Base-by-base conservation (phyloP, 2,888 invertebrate genomes). In the Anthophora plumipes region DNA sequence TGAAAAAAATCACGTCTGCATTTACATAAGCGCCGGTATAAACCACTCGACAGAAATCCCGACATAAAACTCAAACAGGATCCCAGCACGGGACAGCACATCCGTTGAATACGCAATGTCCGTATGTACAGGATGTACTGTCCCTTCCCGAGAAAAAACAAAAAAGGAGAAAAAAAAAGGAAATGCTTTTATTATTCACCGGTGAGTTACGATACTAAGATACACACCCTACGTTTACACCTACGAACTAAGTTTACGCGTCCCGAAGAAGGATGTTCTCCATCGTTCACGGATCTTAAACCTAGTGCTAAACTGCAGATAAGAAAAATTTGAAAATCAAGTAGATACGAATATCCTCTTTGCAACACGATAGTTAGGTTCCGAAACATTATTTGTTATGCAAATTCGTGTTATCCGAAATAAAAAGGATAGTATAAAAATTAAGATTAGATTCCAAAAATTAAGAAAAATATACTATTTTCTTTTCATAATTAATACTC, bases 11-110 rank as follows among this genome's bases (percentile, higher is more conserved):
- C 93, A 93, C 92, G 93, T 93, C 92, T 89, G 90, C 91, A 93
- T 93, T 93, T 92, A 92, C 93, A 93, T 93, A 93, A 93, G 92
- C 93, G 92, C 90, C 91, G 92, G 92, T 91, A 93, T 93, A 93
- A 93, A 93, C 91, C 93, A 93, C 93, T 92, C 92, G 92, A 89
- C 92, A 89, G 90, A 91, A 92, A 92, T 91, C 92, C 92, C 91
- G 89, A 90, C 90, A 91, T 92, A 92, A 89, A 93, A 91, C 90
- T 90, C 88, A 91, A 91, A 91, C 92, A 91, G 91, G 92, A 92
- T 92, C 91, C 90, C 88, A 85, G 70, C 84, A 88, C 90, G 91
- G 90, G 90, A 89, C 89, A 85, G 89, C 91, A 75, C 88, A 90
- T 89, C 90, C 90, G 90, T 90, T 91, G 93, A 93, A 93, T 93